These are phyloP conservation scores for Thysanoteuthis rhombus DNA, from an alignment of 2,888 invertebrate genomes.

Conservation along the genomic window DNA sequence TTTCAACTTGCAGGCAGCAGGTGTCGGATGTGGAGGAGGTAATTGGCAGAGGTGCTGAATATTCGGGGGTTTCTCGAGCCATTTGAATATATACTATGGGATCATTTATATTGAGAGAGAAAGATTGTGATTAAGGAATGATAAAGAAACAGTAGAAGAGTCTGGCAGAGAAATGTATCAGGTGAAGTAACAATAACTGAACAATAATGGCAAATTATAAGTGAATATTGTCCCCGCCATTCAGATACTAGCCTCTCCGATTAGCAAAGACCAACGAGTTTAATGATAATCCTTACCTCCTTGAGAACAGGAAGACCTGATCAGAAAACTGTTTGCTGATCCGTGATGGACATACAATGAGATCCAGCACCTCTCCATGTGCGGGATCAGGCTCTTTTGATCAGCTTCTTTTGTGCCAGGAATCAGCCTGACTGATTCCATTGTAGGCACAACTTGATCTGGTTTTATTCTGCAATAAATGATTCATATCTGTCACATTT, in stretches of 20 bases:
- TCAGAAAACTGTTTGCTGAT: slow-evolving; percentile 31
- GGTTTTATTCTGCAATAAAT: slow-evolving; percentile 30
- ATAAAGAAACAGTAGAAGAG: neutral
- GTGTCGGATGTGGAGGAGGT: too few species aligned
- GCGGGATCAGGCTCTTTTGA: neutral
- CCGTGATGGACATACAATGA: slow-evolving; percentile 25
- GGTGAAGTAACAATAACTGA: slow-evolving; percentile 26
- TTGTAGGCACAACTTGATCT: slow-evolving; percentile 22
- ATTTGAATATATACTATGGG: neutral
- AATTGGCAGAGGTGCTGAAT: neutral
- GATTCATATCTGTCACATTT: slow-evolving; percentile 30
- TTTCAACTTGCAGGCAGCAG: neutral
- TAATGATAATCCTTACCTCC: slow-evolving; percentile 26
- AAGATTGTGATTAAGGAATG: neutral
- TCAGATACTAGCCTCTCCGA: neutral
- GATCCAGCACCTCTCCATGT: slow-evolving; percentile 21
- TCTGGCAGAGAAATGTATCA: slow-evolving; percentile 15
- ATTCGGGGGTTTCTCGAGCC: neutral
- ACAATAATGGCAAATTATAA: slow-evolving; percentile 24
- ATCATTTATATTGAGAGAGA: slow-evolving; percentile 13
- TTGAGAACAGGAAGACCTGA: slow-evolving; percentile 25
- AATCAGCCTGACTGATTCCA: slow-evolving; percentile 19
- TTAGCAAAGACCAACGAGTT: slow-evolving; percentile 18
- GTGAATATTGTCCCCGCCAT: neutral
- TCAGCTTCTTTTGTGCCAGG: neutral